Evolutionary conservation across 2,113 vertebrate genomes (phyloP).

Genomic region (Oreochromis tanganicae): DNA sequence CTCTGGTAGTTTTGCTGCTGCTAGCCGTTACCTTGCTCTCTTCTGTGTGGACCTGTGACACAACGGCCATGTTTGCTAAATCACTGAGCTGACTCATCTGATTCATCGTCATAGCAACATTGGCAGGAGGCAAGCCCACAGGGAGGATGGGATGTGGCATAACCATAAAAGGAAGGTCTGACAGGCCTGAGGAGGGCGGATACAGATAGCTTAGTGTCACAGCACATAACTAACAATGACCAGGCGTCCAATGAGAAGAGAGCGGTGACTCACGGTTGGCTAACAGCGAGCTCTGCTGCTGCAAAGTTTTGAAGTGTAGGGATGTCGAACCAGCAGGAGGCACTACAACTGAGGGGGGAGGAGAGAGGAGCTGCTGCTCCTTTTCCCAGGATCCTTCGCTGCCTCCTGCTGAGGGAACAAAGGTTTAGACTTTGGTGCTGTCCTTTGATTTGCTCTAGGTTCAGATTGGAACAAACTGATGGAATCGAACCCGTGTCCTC

Average conservation of each 20-base stretch:
- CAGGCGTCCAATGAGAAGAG: conserved; percentile 64
- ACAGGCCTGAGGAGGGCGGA: neutral
- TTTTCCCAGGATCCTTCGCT: conserved; percentile 89
- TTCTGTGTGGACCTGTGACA: conserved; percentile 78
- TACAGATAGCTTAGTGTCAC: too few species aligned
- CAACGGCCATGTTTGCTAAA: conserved; percentile 86
- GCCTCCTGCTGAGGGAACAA: conserved; percentile 70
- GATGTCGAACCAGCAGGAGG: conserved; percentile 52
- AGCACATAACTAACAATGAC: neutral
- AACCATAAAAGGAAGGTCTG: conserved; percentile 89
- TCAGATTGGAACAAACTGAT: neutral
- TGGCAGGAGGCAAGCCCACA: conserved; percentile 88
- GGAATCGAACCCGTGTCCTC: conserved; percentile 71
- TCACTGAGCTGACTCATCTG: conserved; percentile 93
- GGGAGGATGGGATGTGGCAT: conserved; percentile 91
- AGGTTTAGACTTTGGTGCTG: neutral
- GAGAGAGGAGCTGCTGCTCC: conserved; percentile 80
- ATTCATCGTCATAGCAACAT: conserved; percentile 92
- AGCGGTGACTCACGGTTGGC: conserved; percentile 79
- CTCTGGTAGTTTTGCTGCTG: accelerated
- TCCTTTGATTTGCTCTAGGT: accelerated
- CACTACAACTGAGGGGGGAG: conserved; percentile 67
- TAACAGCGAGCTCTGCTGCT: conserved; percentile 80
- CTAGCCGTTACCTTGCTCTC: conserved; percentile 80
- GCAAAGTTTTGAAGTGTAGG: conserved; percentile 71